Percentiles rank a stretch among this genome's conserved stretches.
These are phyloP conservation scores for Agonopterix subpropinquella DNA, from an alignment of 2,888 invertebrate species.

Conservation along the genomic window DNA sequence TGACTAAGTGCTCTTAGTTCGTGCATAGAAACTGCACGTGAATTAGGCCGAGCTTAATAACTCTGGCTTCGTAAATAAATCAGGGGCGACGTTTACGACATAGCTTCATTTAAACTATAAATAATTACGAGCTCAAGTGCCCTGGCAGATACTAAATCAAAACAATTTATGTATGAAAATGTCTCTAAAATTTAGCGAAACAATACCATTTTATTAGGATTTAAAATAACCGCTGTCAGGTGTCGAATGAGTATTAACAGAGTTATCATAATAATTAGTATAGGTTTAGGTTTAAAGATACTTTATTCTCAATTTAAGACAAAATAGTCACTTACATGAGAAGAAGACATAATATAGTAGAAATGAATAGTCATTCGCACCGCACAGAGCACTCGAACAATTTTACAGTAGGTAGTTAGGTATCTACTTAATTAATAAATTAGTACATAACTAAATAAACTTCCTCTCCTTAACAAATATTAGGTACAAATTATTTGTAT, in stretches of 20 bases:
- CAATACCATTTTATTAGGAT: slow-evolving; percentile 25
- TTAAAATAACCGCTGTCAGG: slow-evolving; percentile 21
- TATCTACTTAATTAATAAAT: no score
- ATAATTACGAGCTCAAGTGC: slow-evolving; percentile 46
- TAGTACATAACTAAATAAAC: no score
- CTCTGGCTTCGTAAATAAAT: slow-evolving; percentile 43
- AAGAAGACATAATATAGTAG: no score
- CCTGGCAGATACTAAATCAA: slow-evolving; percentile 41
- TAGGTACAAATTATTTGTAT: no score
- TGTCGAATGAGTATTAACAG: slow-evolving; percentile 5
- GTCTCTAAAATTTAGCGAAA: slow-evolving; percentile 23
- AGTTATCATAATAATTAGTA: neutral
- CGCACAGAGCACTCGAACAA: no score
- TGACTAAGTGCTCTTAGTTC: no score
- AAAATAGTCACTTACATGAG: no score
- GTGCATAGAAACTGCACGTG: neutral
- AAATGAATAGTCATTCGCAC: no score
- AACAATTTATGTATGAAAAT: slow-evolving; percentile 46
- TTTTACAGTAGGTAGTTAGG: no score
- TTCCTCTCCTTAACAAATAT: no score
- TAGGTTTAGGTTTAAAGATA: no score
- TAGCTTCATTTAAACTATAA: slow-evolving; percentile 58
- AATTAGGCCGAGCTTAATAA: slow-evolving; percentile 26
- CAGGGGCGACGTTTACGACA: slow-evolving; percentile 48
- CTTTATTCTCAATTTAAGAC: no score